A percentile compares a stretch with the other conserved stretches of the same genome.
phyloP scores from a whole-genome alignment of 2,113 vertebrate species.

The Chaenocephalus aceratus region DNA sequence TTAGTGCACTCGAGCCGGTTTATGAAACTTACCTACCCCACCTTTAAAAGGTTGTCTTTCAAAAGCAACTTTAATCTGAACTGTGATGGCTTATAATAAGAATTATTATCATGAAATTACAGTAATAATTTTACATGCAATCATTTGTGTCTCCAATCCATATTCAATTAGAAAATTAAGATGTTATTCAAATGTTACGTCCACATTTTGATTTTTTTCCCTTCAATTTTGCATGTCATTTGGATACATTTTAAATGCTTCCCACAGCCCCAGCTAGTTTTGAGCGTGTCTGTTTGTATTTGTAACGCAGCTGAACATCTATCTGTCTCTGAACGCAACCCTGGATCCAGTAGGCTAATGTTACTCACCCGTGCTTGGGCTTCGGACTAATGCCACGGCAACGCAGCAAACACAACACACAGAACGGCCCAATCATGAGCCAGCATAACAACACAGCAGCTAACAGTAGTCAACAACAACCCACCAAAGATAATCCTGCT shows the following conservation, averaged over 20 bases:
- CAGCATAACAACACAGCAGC: conserved; percentile 66
- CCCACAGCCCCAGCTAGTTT: conserved; percentile 13
- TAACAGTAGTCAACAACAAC: conserved; percentile 55
- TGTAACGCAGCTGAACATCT: conserved; percentile 53
- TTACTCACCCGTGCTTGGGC: conserved; percentile 84
- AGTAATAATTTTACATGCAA: conserved; percentile 63
- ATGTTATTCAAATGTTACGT: conserved; percentile 11
- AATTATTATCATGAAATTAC: conserved; percentile 22
- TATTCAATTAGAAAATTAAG: background rate
- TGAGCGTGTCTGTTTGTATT: conserved; percentile 50
- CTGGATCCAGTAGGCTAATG: conserved; percentile 69
- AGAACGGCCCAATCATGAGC: conserved; percentile 77
- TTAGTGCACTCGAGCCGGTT: too few species aligned
- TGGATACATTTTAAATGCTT: background rate
- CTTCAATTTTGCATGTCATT: conserved; percentile 64
- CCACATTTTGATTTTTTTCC: conserved; percentile 8
- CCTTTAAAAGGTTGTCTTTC: background rate
- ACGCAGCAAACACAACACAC: conserved; percentile 81
- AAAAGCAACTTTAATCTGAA: conserved; percentile 29
- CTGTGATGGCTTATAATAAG: conserved; percentile 54
- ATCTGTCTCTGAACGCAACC: conserved; percentile 73
- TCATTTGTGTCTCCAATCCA: conserved; percentile 37
- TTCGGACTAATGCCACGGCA: conserved; percentile 79
- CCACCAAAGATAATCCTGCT: conserved; percentile 43
- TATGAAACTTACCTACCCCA: too few species aligned